Base-by-base conservation (phyloP, 2,113 vertebrate genomes). In the Uria aalge region DNA sequence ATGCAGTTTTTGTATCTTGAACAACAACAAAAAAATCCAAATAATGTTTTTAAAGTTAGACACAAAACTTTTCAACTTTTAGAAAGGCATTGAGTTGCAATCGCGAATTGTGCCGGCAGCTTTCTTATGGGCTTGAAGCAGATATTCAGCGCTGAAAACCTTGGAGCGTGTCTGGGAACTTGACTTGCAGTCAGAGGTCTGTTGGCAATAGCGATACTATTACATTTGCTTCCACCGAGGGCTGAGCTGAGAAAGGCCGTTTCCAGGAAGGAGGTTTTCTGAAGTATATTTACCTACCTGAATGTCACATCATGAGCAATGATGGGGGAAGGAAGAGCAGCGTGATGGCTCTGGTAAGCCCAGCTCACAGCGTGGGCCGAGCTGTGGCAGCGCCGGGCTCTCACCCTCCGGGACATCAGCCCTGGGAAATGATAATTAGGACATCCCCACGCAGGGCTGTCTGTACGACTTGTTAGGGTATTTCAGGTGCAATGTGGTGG, bases 301-400 rank as follows among this genome's bases (percentile, higher is more conserved):
- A n/a, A 5, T 8, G 26, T 50, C 3, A 1, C 4, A 0, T 52
- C 60, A 34, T 0, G 2, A 69, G 59, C 0, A 0, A n/a, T 15
- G 41, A 15, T 18, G 13, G 36, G 36, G 41, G 41, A 71, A 71
- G 1, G 4, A 26, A 38, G 77, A 78, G 14, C 13, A 1, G 5
- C 8, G 1, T 2, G 8, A 21, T 5, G 12, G 50, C 22, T 73
- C 41, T 50, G 64, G 22, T 62, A 57, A 6, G 18, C 14, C 36
- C 23, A 1, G 5, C 21, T 73, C 22, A 9, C 9, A 2, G 20
- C 2, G 0, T 22, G 40, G 48, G 68, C 81, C 77, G 85, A 85
- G 85, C 57, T 8, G 1, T 1, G 6, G 55, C 68, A 36, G 30
- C 0, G 2, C 43, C 0, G 1, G 11, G 59, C 55, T 38, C 43